These are phyloP conservation scores for Actinopyga echinites DNA, from an alignment of 53 echinoderm and acorn worm genomes.

Conservation along the genomic window DNA sequence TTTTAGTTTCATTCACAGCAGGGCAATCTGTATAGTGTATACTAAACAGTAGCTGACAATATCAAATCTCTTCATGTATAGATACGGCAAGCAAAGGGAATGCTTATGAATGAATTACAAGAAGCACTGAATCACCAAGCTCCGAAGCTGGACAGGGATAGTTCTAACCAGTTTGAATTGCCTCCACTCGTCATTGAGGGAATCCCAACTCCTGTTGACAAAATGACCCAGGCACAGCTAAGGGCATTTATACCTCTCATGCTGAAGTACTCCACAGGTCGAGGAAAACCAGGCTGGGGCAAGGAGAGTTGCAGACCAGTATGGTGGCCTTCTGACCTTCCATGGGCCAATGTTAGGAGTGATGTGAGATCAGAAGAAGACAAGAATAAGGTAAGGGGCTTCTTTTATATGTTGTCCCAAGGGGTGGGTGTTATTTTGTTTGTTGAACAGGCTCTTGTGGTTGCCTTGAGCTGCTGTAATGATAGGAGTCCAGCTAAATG, in stretches of 20 bases:
- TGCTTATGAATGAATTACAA: constrained; percentile 81
- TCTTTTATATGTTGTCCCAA: too few relatives aligned
- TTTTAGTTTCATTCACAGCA: background rate
- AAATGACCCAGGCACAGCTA: constrained; percentile 99
- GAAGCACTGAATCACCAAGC: constrained; percentile 88
- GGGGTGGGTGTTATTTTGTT: too few relatives aligned
- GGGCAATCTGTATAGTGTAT: background rate
- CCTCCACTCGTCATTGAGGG: constrained; percentile 94
- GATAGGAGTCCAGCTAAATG: too few relatives aligned
- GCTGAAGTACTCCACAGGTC: constrained; percentile 96
- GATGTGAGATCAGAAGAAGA: constrained; percentile 92
- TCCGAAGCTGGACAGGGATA: constrained; percentile 65
- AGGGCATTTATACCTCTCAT: constrained; percentile 95
- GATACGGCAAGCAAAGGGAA: constrained; percentile 81
- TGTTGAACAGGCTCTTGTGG: too few relatives aligned
- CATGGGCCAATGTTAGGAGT: constrained; percentile 98
- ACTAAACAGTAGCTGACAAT: background rate
- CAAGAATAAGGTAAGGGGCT: constrained; percentile 89
- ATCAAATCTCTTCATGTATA: constrained; percentile 18
- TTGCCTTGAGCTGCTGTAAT: too few relatives aligned
- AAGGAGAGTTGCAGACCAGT: constrained; percentile 97
- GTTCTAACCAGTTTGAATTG: constrained; percentile 85
- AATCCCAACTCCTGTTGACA: constrained; percentile 95
- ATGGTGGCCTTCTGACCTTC: constrained; percentile 98
- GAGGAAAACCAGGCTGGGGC: constrained; percentile 98